phyloP scores from a whole-genome alignment of 2,797 vertebrate genomes.

The Lacerta agilis region DNA sequence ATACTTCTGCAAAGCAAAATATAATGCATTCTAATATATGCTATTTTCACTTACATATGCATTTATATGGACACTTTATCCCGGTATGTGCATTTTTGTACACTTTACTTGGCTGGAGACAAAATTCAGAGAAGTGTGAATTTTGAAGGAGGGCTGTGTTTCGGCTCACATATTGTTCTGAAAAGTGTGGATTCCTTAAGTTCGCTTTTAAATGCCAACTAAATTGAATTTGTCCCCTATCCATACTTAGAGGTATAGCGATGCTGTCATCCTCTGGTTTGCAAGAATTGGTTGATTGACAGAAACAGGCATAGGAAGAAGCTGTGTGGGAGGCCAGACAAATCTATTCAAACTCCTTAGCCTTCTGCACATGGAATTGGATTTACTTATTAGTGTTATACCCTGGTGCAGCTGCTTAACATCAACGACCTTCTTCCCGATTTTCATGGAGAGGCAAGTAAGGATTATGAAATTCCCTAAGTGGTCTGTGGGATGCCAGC shows the following conservation, averaged over 20 bases:
- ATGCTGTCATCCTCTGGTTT: neutral
- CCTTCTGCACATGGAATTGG: neutral
- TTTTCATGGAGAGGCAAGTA: neutral
- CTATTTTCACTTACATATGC: too few relatives aligned
- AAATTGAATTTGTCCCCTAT: too few relatives aligned
- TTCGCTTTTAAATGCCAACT: too few relatives aligned
- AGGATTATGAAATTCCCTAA: neutral
- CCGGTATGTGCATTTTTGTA: too few relatives aligned
- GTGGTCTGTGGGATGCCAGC: neutral
- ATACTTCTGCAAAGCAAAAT: too few relatives aligned
- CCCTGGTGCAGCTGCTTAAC: neutral
- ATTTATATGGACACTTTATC: too few relatives aligned
- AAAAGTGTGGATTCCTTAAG: too few relatives aligned
- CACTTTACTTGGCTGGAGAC: too few relatives aligned
- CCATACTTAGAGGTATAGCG: neutral
- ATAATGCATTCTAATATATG: too few relatives aligned
- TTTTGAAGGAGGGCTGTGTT: neutral
- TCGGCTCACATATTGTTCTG: too few relatives aligned
- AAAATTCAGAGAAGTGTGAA: neutral
- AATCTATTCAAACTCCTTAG: neutral
- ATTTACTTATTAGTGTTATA: conserved; percentile 1
- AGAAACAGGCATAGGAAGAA: neutral
- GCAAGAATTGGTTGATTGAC: neutral
- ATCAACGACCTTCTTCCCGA: neutral
- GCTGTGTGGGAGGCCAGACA: neutral